phyloP scores from a whole-genome alignment of 2,113 vertebrate genomes.

The Mesoclemmys tuberculata region DNA sequence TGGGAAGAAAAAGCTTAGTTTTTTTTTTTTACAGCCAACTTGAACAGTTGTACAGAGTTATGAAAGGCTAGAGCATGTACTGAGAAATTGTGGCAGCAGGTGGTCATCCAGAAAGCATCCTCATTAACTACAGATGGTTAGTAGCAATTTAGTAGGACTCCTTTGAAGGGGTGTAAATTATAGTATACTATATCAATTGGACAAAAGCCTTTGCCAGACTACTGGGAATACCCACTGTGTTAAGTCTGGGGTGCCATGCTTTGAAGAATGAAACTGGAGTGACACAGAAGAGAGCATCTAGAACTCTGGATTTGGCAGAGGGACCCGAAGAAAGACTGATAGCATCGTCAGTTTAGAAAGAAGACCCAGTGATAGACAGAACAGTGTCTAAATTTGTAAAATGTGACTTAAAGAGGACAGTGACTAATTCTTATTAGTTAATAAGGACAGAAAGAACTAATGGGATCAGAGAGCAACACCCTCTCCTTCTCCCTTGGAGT shows the following conservation, averaged over 20 bases:
- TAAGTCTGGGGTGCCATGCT: not conserved
- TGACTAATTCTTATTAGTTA: not conserved
- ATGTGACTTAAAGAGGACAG: not conserved
- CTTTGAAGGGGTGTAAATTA: not conserved
- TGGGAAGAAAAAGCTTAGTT: not conserved
- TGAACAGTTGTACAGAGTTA: not conserved
- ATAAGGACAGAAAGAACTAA: not conserved
- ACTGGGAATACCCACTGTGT: not conserved
- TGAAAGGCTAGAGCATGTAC: not conserved
- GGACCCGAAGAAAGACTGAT: not conserved
- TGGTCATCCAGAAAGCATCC: not conserved
- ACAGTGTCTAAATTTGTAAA: not conserved
- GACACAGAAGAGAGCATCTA: not conserved
- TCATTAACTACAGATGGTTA: not conserved
- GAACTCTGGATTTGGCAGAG: not conserved
- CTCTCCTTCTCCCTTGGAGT: not conserved
- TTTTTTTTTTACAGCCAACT: not conserved
- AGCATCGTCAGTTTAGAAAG: not conserved
- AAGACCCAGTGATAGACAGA: not conserved
- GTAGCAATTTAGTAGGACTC: not conserved
- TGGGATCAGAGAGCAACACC: not conserved
- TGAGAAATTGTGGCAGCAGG: not conserved
- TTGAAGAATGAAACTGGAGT: not conserved
- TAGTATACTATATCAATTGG: not conserved
- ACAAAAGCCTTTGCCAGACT: not conserved